Percentiles rank a stretch among this genome's conserved stretches.
Conservation (phyloP, 2,888 invertebrate genomes). For the Peribatodes rhomboidaria region DNA sequence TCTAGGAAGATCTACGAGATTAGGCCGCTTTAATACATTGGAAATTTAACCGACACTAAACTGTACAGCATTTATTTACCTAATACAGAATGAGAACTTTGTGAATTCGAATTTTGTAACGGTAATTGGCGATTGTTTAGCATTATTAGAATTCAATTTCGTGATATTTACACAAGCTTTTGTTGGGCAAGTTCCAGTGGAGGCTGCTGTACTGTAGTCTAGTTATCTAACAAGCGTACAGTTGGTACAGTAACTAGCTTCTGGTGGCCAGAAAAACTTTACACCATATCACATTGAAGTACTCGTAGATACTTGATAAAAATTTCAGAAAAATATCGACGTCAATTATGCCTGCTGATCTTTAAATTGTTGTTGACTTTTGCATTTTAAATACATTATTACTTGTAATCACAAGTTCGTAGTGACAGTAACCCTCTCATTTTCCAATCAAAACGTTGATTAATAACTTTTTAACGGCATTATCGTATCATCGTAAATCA, state of each 20-base stretch:
- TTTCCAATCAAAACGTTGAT: constrained; percentile 37
- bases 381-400: too few species aligned
- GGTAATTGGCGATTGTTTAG: constrained; percentile 72
- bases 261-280: too few species aligned
- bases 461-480: constrained; percentile 44
- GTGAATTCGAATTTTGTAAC: constrained; percentile 66
- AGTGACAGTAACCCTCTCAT: neutral
- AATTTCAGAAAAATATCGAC: neutral
- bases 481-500: constrained; percentile 46
- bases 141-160: constrained; percentile 66
- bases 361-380: too few species aligned
- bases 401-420: too few species aligned
- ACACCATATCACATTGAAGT: too few species aligned
- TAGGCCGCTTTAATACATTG: constrained; percentile 61
- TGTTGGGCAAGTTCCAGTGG: constrained; percentile 39
- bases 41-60: constrained; percentile 53
- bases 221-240: constrained; percentile 15
- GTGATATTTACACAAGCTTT: constrained; percentile 58
- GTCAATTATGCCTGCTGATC: too few species aligned
- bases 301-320: neutral
- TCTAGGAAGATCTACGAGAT: constrained; percentile 74
- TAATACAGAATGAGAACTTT: constrained; percentile 68
- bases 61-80: constrained; percentile 63
- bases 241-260: too few species aligned
- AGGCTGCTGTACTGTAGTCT: constrained; percentile 32